phyloP scores from a whole-genome alignment of 2,113 vertebrate species.

The Uropsilus gracilis region DNA sequence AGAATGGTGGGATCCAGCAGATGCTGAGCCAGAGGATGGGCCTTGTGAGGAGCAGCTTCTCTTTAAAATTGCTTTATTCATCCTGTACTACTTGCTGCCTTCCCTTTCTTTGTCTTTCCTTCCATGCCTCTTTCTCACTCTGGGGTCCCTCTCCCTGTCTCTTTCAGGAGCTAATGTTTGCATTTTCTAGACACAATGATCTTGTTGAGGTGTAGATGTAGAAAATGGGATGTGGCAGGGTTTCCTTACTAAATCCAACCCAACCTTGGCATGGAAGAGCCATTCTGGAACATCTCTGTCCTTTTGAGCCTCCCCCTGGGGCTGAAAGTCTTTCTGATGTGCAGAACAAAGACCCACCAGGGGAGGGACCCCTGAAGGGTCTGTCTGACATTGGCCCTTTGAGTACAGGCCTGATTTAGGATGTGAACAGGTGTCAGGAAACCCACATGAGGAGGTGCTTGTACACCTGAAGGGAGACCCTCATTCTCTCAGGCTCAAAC shows the following conservation, averaged over 20 bases:
- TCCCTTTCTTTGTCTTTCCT: conserved; percentile 43
- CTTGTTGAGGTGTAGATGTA: not conserved
- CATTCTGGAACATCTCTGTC: not conserved
- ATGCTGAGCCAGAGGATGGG: not conserved
- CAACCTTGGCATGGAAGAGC: not conserved
- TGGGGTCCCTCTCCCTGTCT: not conserved
- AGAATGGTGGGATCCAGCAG: not conserved
- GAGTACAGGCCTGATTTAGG: not conserved
- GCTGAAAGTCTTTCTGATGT: not conserved
- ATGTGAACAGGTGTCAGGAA: not conserved
- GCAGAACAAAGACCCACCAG: not conserved
- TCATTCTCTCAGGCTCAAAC: not conserved
- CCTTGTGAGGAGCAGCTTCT: not conserved
- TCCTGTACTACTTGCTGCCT: not conserved
- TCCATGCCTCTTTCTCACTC: not conserved
- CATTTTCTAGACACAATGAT: not conserved
- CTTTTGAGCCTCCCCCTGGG: not conserved
- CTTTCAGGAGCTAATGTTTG: not conserved
- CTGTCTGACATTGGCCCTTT: not conserved
- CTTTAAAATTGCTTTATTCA: not conserved
- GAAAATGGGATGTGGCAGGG: not conserved
- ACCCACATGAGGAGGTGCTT: rapidly evolving
- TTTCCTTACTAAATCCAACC: not conserved
- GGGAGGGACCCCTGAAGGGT: not conserved
- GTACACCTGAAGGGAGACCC: not conserved